Base-by-base conservation (phyloP, 2,113 vertebrate genomes). In the Antechinus stuartii region DNA sequence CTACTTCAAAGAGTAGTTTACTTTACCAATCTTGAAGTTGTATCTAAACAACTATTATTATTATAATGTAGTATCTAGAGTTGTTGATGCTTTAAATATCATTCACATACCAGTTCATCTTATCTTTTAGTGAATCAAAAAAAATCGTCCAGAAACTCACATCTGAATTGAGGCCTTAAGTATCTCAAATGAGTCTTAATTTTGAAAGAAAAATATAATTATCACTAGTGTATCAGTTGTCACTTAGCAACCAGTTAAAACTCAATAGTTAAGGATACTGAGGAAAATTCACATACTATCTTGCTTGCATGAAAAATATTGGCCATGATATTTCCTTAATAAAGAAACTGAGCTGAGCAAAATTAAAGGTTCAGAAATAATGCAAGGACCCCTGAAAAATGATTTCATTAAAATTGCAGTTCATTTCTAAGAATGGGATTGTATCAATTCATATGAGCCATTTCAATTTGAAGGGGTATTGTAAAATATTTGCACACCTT, bases 151-250 rank as follows among this genome's bases (percentile, higher is more conserved):
- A n/a, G 61, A 76, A 76, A 56, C 5, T 26, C 55, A 61, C 95
- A 90, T 90, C 76, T 12, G 30, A 6, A n/a, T 54, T 57, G 90
- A 92, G 47, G 47, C 30, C 10, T 76, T 8, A 42, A 14, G 25
- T 76, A 93, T 89, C 94, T 57, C 24, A 90, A 93, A 46, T 55
- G 49, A 94, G 61, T 42, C 42, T 0, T 91, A 12, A 92, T 6
- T 9, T 96, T 92, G 91, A 97, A 93, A 61, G 25, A 94, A 94
- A 95, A 96, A 27, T 26, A 91, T 35, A 92, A 24, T 92, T 94
- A 76, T 23, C 30, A 16, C 27, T 91, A 54, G 2, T 91, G 52
- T 93, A 94, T 92, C 25, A 92, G 92, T 68, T 55, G 23, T 49
- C 49, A 94, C 76, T 30, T 91, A 92, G n/a, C 0, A 92, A 89